Conservation (phyloP, 2,888 invertebrate species). For the Scaptomyza cyrtandrae region DNA sequence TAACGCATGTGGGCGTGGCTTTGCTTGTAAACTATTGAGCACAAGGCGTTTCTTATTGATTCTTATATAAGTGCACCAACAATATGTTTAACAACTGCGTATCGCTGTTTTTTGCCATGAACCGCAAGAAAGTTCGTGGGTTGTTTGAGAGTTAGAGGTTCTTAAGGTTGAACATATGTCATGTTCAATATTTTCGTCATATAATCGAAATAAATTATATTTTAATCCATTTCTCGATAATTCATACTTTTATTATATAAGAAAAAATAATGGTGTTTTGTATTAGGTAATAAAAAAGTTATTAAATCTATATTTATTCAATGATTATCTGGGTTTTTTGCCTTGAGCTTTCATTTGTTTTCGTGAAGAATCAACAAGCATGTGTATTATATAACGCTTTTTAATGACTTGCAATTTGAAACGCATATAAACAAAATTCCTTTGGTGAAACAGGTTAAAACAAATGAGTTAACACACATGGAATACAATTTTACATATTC, state of each 20-base stretch:
- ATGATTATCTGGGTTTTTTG: too few relatives aligned
- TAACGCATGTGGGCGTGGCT: conserved; percentile 64
- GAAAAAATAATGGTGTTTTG: too few relatives aligned
- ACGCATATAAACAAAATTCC: not conserved
- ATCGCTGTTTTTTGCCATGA: conserved; percentile 40
- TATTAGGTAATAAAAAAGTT: too few relatives aligned
- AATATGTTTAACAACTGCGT: conserved; percentile 18
- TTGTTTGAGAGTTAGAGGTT: conserved; percentile 1
- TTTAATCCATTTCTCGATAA: too few relatives aligned
- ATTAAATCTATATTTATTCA: too few relatives aligned
- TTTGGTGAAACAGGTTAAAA: not conserved
- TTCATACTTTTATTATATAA: too few relatives aligned
- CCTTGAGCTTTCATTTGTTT: not conserved
- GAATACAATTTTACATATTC: too few relatives aligned
- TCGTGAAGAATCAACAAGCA: too few relatives aligned
- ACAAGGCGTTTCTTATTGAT: conserved; percentile 51
- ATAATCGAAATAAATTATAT: too few relatives aligned
- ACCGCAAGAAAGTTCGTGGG: conserved; percentile 39
- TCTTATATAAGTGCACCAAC: conserved; percentile 22
- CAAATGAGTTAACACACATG: not conserved
- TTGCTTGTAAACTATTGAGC: conserved; percentile 38
- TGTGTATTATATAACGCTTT: not conserved
- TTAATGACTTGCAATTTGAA: not conserved
- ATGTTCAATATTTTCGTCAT: too few relatives aligned
- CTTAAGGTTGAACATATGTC: not conserved